Percentiles rank a stretch among this genome's conserved stretches.
These are phyloP conservation scores for Acheta domesticus DNA, from an alignment of 2,888 invertebrate genomes.

Conservation along the genomic window DNA sequence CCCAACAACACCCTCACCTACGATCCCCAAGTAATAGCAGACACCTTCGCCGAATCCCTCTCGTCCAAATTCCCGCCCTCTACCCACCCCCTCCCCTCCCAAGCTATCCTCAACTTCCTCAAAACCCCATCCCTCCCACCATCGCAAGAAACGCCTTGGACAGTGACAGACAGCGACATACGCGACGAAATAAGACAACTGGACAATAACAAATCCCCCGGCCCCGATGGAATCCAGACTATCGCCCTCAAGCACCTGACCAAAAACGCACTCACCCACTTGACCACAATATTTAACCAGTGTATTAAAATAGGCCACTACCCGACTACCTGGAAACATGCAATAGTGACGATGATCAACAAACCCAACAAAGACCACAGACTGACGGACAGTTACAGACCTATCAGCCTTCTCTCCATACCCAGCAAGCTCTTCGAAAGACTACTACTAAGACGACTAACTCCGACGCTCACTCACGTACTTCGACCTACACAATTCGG, in stretches of 20 bases:
- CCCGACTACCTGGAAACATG: neutral
- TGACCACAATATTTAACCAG: neutral
- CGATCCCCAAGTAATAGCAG: too few species aligned
- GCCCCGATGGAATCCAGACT: neutral
- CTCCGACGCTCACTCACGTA: too few species aligned
- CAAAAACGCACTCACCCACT: neutral
- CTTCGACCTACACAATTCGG: too few species aligned
- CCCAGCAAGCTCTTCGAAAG: too few species aligned
- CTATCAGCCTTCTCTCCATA: neutral
- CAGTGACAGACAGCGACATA: neutral
- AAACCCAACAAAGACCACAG: neutral
- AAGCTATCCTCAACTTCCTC: too few species aligned
- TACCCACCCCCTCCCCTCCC: too few species aligned
- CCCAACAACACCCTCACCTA: too few species aligned
- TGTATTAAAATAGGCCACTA: neutral
- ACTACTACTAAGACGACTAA: too few species aligned
- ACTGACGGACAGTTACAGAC: neutral
- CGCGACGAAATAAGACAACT: neutral
- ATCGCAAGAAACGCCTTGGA: neutral
- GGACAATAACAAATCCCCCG: neutral
- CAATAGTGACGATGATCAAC: neutral
- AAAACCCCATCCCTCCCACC: neutral
- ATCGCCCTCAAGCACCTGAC: neutral
- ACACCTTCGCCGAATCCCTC: too few species aligned
- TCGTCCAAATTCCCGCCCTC: too few species aligned